Evolutionary conservation across 2,113 vertebrate genomes (phyloP).

Genomic region (Anser cygnoides): DNA sequence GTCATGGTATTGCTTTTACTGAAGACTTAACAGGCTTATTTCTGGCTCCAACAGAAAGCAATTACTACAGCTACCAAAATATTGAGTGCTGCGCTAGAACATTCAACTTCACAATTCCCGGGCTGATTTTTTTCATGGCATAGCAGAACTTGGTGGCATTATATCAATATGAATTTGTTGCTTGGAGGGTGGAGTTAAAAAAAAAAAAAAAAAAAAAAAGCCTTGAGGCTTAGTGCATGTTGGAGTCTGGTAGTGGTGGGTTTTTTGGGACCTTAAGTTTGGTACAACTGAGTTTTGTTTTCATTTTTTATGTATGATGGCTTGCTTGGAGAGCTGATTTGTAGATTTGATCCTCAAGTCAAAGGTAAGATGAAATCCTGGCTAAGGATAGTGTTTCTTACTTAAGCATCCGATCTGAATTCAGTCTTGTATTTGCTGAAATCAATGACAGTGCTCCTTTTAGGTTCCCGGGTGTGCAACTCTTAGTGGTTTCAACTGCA

Average conservation of each 20-base stretch:
- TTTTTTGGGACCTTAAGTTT: not conserved
- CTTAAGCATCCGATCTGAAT: not conserved
- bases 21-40: slow-evolving; percentile 50
- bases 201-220: not conserved
- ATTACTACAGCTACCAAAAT: slow-evolving; percentile 48
- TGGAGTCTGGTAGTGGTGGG: not conserved
- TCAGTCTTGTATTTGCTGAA: not conserved
- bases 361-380: not conserved
- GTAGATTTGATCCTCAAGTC: not conserved
- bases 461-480: not conserved
- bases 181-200: not conserved
- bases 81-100: not conserved
- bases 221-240: not conserved
- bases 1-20: slow-evolving; percentile 6
- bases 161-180: not conserved
- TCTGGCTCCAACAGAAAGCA: slow-evolving; percentile 36
- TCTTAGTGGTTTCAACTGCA: not conserved
- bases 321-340: not conserved
- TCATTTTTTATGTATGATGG: not conserved
- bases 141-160: not conserved
- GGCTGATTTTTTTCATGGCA: accelerated
- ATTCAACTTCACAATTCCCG: not conserved
- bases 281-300: not conserved
- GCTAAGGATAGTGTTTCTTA: not conserved
- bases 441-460: accelerated